phyloP scores from a whole-genome alignment of 2,113 vertebrate species.

The Ictalurus furcatus region DNA sequence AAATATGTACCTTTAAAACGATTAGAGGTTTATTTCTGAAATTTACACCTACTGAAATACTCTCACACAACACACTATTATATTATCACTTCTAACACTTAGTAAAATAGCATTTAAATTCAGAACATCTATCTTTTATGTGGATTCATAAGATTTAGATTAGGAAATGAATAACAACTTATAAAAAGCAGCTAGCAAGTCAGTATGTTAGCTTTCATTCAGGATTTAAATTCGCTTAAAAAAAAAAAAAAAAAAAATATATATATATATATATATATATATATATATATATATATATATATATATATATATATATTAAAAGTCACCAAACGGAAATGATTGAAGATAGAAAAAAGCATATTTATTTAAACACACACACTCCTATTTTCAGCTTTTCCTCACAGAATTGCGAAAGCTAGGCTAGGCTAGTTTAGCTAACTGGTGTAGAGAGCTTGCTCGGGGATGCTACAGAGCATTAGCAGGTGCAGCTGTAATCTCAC shows the following conservation, averaged over 20 bases:
- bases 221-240: background rate
- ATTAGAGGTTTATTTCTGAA: background rate
- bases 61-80: background rate
- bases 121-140: background rate
- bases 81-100: background rate
- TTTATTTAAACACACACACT: background rate
- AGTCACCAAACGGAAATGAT: background rate
- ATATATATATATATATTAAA: too few relatives aligned
- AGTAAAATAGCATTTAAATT: background rate
- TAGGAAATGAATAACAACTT: too few relatives aligned
- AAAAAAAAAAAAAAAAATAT: too few relatives aligned
- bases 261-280: too few relatives aligned
- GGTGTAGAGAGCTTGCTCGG: background rate
- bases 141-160: background rate
- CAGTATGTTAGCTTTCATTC: background rate
- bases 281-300: too few relatives aligned
- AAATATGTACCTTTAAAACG: background rate
- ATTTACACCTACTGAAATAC: too few relatives aligned
- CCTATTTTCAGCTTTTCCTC: background rate
- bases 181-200: background rate
- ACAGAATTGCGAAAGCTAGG: constrained; percentile 58
- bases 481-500: constrained; percentile 53
- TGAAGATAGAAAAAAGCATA: too few relatives aligned
- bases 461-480: background rate
- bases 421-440: background rate